Percentiles rank a stretch among this genome's conserved stretches.
Conservation (phyloP, 2,797 vertebrate species). For the Synaphobranchus kaupii region DNA sequence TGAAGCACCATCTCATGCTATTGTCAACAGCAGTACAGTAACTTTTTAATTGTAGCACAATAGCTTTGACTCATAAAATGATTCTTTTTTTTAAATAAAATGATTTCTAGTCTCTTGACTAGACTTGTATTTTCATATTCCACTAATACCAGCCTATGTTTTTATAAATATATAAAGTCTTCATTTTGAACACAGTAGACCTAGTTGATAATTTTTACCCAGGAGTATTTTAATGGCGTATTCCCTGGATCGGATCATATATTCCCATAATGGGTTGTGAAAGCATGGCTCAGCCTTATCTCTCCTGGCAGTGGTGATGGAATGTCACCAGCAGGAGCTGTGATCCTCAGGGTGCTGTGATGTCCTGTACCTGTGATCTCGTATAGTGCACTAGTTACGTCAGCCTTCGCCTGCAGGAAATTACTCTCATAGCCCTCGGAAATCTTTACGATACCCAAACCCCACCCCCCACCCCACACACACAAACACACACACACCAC, state of each 20-base stretch:
- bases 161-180: not conserved
- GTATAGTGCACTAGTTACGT: conserved; percentile 22
- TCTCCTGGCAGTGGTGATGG: conserved; percentile 42
- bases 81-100: too few relatives aligned
- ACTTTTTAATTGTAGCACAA: not conserved
- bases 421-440: conserved; percentile 19
- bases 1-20: not conserved
- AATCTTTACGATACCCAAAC: conserved; percentile 22
- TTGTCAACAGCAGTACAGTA: not conserved
- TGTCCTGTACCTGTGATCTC: conserved; percentile 14
- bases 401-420: conserved; percentile 16
- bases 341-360: conserved; percentile 24
- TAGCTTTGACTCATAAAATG: conserved; percentile 15
- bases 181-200: conserved; percentile 35
- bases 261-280: conserved; percentile 53
- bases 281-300: conserved; percentile 42
- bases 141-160: conserved; percentile 34
- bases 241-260: conserved; percentile 51
- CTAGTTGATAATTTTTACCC: conserved; percentile 43
- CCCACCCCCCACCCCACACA: not conserved
- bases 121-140: conserved; percentile 29
- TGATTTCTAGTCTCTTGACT: conserved; percentile 41
- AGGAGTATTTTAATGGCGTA: conserved; percentile 46
- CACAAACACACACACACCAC: not conserved
- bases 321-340: conserved; percentile 30